These are phyloP conservation scores for Spisula solida DNA, from an alignment of 2,888 invertebrate species.

Conservation along the genomic window DNA sequence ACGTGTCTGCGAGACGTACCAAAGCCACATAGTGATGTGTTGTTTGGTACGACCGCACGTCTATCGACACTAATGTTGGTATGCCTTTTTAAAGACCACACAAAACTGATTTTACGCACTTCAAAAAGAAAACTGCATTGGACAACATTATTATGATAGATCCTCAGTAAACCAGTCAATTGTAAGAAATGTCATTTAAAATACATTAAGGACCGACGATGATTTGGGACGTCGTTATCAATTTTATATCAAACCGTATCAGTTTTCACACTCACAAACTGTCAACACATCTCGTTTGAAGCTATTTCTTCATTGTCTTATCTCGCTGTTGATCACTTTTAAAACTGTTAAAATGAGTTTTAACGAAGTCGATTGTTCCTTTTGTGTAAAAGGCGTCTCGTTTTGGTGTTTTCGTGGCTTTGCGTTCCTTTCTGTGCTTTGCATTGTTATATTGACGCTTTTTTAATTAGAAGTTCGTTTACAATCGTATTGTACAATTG, in stretches of 20 bases:
- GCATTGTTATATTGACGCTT: not conserved
- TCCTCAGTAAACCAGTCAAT: constrained; percentile 44
- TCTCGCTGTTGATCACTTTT: constrained; percentile 38
- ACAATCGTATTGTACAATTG: not conserved
- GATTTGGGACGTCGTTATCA: constrained; percentile 33
- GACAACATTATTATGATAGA: constrained; percentile 33
- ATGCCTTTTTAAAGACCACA: constrained; percentile 45
- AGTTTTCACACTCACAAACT: constrained; percentile 48
- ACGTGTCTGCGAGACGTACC: not conserved
- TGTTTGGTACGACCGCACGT: not conserved
- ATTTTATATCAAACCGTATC: constrained; percentile 40
- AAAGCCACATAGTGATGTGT: not conserved
- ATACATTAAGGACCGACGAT: constrained; percentile 59
- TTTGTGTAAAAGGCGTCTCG: constrained; percentile 25
- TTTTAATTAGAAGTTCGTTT: constrained; percentile 11
- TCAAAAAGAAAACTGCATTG: constrained; percentile 46
- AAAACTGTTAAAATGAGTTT: constrained; percentile 43
- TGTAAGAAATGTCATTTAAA: constrained; percentile 65
- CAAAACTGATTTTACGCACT: constrained; percentile 29
- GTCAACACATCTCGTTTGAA: constrained; percentile 54
- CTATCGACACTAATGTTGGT: not conserved
- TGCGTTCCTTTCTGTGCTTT: not conserved
- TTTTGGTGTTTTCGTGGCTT: not conserved
- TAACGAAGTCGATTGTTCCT: constrained; percentile 20
- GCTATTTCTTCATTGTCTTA: constrained; percentile 43